Evolutionary conservation across 2,113 vertebrate genomes (phyloP), one percentile per base, ranked within the genome.

Genomic region (Pelodiscus sinensis): DNA sequence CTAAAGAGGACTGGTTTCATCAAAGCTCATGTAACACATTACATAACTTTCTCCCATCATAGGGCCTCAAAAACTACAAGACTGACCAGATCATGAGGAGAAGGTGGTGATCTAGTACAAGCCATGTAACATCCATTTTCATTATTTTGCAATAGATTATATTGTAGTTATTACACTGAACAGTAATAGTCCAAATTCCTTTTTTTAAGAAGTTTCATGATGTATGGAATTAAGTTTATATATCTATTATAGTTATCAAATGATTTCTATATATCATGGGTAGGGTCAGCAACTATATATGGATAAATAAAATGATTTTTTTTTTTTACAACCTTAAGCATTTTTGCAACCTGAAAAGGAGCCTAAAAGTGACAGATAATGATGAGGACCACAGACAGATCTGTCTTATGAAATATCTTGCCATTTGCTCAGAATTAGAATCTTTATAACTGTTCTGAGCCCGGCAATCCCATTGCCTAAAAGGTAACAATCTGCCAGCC

Each of bases 301-400:
- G 84, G 68, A n/a, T 89, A 1, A 3, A 2, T 55, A n/a, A 27
- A 0, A 5, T 78, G 50, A 5, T n/a, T n/a, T n/a, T n/a, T n/a
- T 38, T 12, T 57, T 78, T 60, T 35, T 62, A 52, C 4, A 73
- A 56, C 12, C 60, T 52, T 78, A 87, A 80, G 8, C 18, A 50
- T 3, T n/a, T n/a, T n/a, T n/a, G n/a, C n/a, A n/a, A n/a, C 73
- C 31, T 5, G 52, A 50, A 60, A 87, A 25, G n/a, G n/a, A 35
- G 18, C 18, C 16, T 21, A 71, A 71, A 18, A 71, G 35, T 78
- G 50, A n/a, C 57, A 19, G 14, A 82, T 44, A 60, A 73, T 60
- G 91, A 96, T 60, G 91, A 96, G 96, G 90, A 96, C 95, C 96
- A 96, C 96, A 96, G 96, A 97, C 96, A 97, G 96, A 94, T 97